A percentile compares a stretch with the other conserved stretches of the same genome.
Conservation (phyloP, 2,797 vertebrate species). For the Pipistrellus kuhlii region DNA sequence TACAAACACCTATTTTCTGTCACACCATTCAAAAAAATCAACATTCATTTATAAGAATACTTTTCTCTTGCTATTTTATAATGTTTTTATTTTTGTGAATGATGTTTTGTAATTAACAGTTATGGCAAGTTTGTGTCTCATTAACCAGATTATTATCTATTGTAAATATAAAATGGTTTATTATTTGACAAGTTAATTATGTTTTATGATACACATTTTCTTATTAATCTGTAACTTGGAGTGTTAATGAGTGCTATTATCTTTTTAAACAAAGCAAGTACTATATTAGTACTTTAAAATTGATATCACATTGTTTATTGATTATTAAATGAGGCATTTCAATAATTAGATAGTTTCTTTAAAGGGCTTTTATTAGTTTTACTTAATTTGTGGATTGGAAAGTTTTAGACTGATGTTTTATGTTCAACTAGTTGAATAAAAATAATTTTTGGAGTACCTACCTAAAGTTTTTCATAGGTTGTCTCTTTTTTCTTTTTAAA, state of each 20-base stretch:
- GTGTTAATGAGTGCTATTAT: conserved; percentile 73
- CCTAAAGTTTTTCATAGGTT: background rate
- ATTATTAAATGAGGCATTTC: conserved; percentile 65
- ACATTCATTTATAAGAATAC: conserved; percentile 68
- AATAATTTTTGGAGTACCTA: conserved; percentile 32
- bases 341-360: conserved; percentile 55
- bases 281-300: conserved; percentile 63
- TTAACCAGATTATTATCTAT: conserved; percentile 85
- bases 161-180: conserved; percentile 75
- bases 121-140: conserved; percentile 80
- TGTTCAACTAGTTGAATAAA: conserved; percentile 45
- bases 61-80: conserved; percentile 70
- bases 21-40: conserved; percentile 51
- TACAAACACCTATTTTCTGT: conserved; percentile 53
- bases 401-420: background rate
- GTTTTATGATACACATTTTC: conserved; percentile 65
- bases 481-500: background rate
- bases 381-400: conserved; percentile 46
- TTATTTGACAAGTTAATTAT: conserved; percentile 75
- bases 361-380: conserved; percentile 26
- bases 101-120: conserved; percentile 79
- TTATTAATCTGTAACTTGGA: conserved; percentile 70
- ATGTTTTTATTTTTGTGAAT: conserved; percentile 76
- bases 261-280: conserved; percentile 65
- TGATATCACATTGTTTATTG: conserved; percentile 60